Percentiles rank a stretch among this genome's conserved stretches.
phyloP scores from a whole-genome alignment of 2,888 invertebrate species.

The Volucella inflata region DNA sequence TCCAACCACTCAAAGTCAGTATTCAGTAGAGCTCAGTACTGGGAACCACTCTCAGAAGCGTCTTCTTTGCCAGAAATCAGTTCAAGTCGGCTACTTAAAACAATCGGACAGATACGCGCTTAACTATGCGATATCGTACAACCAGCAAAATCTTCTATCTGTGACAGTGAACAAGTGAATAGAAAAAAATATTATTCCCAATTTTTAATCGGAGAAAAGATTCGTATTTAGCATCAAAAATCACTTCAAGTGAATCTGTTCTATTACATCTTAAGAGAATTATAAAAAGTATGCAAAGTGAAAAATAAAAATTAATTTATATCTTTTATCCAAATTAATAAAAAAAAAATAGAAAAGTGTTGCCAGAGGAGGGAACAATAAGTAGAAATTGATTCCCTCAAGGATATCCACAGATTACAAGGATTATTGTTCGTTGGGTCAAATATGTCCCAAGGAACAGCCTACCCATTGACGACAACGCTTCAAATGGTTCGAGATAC shows the following conservation, averaged over 20 bases:
- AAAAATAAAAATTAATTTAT: background rate
- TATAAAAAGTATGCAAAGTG: slow-evolving; percentile 33
- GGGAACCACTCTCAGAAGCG: slow-evolving; percentile 56
- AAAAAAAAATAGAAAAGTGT: background rate
- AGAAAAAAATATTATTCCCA: background rate
- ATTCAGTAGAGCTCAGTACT: background rate
- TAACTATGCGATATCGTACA: slow-evolving; percentile 7
- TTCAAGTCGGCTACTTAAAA: slow-evolving; percentile 61
- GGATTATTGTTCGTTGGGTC: slow-evolving; percentile 27
- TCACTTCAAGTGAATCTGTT: background rate
- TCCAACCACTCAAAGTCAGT: no score
- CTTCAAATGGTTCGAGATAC: slow-evolving; percentile 33
- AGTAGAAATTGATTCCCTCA: background rate
- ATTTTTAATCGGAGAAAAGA: background rate
- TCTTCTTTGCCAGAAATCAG: slow-evolving; percentile 45
- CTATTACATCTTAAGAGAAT: background rate
- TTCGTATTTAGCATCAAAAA: background rate
- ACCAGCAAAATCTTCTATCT: background rate
- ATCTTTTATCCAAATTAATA: background rate
- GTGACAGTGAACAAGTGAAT: slow-evolving; percentile 21
- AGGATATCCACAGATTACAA: slow-evolving; percentile 32
- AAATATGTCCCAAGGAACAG: background rate
- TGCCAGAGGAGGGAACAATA: slow-evolving; percentile 1
- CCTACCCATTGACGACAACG: slow-evolving; percentile 9
- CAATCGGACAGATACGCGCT: slow-evolving; percentile 57